Percentiles rank a stretch among this genome's conserved stretches.
phyloP scores from a whole-genome alignment of 2,888 invertebrate genomes.

The Conistra vaccinii region DNA sequence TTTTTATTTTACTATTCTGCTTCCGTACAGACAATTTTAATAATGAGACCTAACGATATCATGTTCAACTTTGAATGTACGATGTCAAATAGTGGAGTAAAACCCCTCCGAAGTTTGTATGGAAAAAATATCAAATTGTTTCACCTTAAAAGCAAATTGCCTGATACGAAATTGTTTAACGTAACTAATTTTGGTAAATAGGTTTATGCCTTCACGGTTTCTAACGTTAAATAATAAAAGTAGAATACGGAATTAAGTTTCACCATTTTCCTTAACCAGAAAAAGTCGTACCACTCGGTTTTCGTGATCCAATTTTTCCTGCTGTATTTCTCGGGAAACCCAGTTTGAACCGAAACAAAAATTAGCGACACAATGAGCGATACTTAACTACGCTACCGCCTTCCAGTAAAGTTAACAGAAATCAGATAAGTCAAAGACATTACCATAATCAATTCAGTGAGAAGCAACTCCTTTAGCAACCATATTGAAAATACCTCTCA shows the following conservation, averaged over 20 bases:
- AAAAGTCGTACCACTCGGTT: slow-evolving; percentile 33
- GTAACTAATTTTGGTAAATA: slow-evolving; percentile 37
- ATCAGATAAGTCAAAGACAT: slow-evolving; percentile 66
- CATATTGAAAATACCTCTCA: slow-evolving; percentile 65
- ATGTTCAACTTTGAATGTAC: too few relatives aligned
- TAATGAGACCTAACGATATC: too few relatives aligned
- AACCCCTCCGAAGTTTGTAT: too few relatives aligned
- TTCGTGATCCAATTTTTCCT: slow-evolving; percentile 27
- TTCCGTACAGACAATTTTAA: too few relatives aligned
- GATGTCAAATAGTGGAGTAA: too few relatives aligned
- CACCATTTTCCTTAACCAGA: slow-evolving; percentile 39
- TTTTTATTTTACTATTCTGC: too few relatives aligned
- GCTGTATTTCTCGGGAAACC: slow-evolving; percentile 27
- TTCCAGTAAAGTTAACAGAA: slow-evolving; percentile 45
- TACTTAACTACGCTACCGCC: slow-evolving; percentile 35
- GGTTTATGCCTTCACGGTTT: slow-evolving; percentile 28
- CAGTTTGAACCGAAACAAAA: slow-evolving; percentile 41
- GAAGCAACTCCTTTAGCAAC: slow-evolving; percentile 55
- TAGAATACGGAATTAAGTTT: slow-evolving; percentile 44
- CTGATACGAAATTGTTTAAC: slow-evolving; percentile 21
- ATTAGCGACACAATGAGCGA: slow-evolving; percentile 45
- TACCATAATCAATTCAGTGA: slow-evolving; percentile 68
- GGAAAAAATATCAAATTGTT: too few relatives aligned
- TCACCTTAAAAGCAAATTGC: slow-evolving; percentile 51
- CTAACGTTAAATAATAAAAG: slow-evolving; percentile 43